These are phyloP conservation scores for Aplochiton taeniatus DNA, from an alignment of 2,797 vertebrate genomes.

Conservation along the genomic window DNA sequence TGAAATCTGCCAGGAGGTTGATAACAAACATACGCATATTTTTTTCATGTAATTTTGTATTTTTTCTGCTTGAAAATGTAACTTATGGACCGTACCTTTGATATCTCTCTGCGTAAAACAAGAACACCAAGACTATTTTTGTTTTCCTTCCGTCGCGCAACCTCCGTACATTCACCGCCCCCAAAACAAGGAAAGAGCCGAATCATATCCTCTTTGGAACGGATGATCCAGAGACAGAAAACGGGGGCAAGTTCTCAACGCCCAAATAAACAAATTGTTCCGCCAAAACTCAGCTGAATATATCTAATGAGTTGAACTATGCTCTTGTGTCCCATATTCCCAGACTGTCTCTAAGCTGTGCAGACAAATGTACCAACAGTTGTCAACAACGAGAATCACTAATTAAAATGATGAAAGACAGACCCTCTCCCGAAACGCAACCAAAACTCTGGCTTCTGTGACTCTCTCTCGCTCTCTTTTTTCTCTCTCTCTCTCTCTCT, in stretches of 20 bases:
- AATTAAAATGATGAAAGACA: conserved; percentile 55
- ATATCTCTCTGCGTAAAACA: no score
- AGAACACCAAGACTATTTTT: no score
- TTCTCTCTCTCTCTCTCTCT: conserved; percentile 27
- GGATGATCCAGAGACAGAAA: conserved; percentile 39
- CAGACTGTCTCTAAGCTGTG: conserved; percentile 44
- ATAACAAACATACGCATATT: no score
- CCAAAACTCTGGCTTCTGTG: conserved; percentile 33
- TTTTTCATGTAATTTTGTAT: no score
- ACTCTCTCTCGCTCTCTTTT: conserved; percentile 48
- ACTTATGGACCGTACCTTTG: no score
- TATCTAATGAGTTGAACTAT: conserved; percentile 64
- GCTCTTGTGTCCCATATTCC: conserved; percentile 61
- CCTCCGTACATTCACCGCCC: no score
- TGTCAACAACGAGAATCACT: conserved; percentile 60
- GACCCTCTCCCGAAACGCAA: conserved; percentile 48
- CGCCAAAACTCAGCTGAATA: conserved; percentile 45
- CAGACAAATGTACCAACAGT: conserved; percentile 53
- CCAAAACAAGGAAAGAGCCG: no score
- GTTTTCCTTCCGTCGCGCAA: no score
- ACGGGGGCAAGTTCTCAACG: conserved; percentile 42
- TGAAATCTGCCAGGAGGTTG: no score
- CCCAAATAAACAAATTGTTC: conserved; percentile 61
- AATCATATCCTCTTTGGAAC: no score
- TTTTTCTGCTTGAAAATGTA: no score